Evolutionary conservation across 2,888 invertebrate genomes (phyloP).

Genomic region (Caenorhabditis angaria): DNA sequence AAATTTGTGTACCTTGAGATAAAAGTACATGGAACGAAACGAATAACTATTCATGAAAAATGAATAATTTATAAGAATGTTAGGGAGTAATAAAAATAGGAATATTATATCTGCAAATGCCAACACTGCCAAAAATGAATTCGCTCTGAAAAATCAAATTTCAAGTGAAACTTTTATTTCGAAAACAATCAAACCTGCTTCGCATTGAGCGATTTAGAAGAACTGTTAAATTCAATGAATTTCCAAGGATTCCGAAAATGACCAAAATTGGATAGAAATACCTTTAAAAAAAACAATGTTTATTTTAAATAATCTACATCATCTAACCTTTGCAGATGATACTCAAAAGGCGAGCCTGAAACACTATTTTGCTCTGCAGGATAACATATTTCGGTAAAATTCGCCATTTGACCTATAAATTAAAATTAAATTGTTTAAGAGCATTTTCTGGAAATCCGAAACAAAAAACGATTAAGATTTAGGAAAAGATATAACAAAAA

Average conservation of each 20-base stretch:
- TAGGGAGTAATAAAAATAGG: constrained; percentile 65
- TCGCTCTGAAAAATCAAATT: constrained; percentile 54
- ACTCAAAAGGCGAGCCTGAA: constrained; percentile 61
- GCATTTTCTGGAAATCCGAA: background rate
- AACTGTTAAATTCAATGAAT: constrained; percentile 68
- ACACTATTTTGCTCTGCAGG: constrained; percentile 55
- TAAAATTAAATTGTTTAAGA: constrained; percentile 20
- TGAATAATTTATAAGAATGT: constrained; percentile 68
- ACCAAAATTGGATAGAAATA: constrained; percentile 68
- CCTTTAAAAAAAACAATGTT: constrained; percentile 44
- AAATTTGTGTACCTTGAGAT: constrained; percentile 43
- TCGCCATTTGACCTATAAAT: constrained; percentile 34
- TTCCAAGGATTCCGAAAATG: constrained; percentile 69
- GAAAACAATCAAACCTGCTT: constrained; percentile 44
- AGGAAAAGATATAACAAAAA: no score
- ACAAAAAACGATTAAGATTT: no score
- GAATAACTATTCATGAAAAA: constrained; percentile 65
- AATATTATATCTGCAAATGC: constrained; percentile 70
- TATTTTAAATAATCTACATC: background rate
- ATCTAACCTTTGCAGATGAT: constrained; percentile 52
- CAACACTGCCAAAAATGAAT: constrained; percentile 66
- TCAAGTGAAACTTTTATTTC: background rate
- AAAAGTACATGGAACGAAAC: constrained; percentile 64
- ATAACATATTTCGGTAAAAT: constrained; percentile 12
- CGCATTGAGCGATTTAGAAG: constrained; percentile 63